A percentile compares a stretch with the other conserved stretches of the same genome.
Evolutionary conservation across 2,797 vertebrate species (phyloP).

Genomic region (Adrianichthys oophorus): DNA sequence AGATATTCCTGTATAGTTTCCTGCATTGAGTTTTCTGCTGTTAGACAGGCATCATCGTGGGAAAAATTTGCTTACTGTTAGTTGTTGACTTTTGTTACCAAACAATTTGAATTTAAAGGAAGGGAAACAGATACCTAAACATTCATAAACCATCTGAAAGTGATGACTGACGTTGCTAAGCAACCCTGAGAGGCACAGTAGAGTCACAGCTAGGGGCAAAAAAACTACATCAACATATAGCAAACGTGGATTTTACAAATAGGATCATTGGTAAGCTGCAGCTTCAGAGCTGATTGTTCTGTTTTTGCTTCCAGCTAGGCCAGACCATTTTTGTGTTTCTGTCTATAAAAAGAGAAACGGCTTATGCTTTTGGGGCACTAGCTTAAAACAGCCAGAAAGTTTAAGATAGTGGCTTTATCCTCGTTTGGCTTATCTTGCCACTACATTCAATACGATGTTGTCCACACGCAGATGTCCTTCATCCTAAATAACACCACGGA

Average conservation of each 20-base stretch:
- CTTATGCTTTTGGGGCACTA: no score
- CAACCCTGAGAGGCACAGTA: neutral
- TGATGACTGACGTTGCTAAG: neutral
- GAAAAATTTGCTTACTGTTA: no score
- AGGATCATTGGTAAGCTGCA: neutral
- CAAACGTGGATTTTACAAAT: neutral
- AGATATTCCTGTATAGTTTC: no score
- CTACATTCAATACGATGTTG: neutral
- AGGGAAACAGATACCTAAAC: neutral
- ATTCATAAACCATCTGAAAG: neutral
- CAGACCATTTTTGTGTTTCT: no score
- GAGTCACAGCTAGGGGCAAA: neutral
- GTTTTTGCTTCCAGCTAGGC: neutral
- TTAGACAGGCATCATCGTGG: no score
- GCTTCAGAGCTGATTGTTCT: neutral
- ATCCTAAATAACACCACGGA: conserved; percentile 12
- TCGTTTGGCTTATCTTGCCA: no score
- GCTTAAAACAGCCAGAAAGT: no score
- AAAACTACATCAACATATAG: neutral
- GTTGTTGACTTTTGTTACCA: no score
- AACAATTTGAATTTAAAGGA: neutral
- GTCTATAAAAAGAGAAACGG: no score
- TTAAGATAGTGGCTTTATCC: no score
- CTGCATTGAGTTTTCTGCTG: no score
- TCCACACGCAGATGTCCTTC: conserved; percentile 16